These are phyloP conservation scores for Argya squamiceps DNA, from an alignment of 2,797 vertebrate genomes.

Conservation along the genomic window DNA sequence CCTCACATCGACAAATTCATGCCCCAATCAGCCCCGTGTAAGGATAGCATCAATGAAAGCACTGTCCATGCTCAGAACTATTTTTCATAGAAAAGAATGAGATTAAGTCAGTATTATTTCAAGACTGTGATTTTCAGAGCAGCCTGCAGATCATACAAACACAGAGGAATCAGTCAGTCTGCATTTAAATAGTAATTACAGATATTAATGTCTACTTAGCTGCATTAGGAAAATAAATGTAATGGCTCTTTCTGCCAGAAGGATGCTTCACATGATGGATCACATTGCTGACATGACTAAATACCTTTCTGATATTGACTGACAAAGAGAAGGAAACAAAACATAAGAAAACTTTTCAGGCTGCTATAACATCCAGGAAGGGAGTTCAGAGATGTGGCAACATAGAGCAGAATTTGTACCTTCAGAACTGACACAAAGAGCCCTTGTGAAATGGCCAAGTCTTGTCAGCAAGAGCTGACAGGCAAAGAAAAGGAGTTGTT, in stretches of 20 bases:
- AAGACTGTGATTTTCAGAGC: background rate
- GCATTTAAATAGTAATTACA: slow-evolving; percentile 45
- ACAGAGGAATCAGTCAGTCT: background rate
- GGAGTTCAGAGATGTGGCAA: background rate
- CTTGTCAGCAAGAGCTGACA: background rate
- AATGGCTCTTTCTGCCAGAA: slow-evolving; percentile 20
- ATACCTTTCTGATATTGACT: slow-evolving; percentile 26
- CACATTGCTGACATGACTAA: slow-evolving; percentile 28
- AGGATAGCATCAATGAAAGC: background rate
- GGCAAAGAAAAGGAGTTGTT: background rate
- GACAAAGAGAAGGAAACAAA: background rate
- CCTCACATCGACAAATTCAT: rapidly evolving
- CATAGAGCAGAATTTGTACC: background rate
- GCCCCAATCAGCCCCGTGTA: rapidly evolving
- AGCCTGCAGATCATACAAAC: background rate
- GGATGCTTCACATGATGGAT: slow-evolving; percentile 24
- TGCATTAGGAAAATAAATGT: slow-evolving; percentile 34
- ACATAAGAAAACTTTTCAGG: background rate
- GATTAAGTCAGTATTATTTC: background rate
- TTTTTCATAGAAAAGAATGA: background rate
- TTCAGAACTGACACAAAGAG: background rate
- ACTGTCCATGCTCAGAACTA: background rate
- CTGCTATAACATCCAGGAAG: background rate
- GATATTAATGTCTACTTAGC: slow-evolving; percentile 23
- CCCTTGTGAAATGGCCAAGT: background rate